A percentile compares a stretch with the other conserved stretches of the same genome.
These are phyloP conservation scores for Peromyscus californicus DNA, from an alignment of 2,113 vertebrate species.

Conservation along the genomic window DNA sequence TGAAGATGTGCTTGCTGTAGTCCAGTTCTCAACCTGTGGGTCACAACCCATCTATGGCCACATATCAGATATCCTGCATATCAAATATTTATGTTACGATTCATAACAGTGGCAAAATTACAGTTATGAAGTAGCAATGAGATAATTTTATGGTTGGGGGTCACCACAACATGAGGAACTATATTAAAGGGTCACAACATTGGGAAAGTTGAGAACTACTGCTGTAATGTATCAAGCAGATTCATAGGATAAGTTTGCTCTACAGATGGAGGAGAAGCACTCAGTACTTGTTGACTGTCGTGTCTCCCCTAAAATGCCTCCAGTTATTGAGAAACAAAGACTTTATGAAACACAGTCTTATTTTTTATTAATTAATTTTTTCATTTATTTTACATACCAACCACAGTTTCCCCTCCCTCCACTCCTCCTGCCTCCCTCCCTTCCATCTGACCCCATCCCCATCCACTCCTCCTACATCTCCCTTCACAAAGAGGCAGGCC, in stretches of 20 bases:
- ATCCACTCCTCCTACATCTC: background rate
- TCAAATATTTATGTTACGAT: background rate
- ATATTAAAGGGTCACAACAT: background rate
- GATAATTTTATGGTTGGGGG: background rate
- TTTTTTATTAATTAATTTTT: background rate
- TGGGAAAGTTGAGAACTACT: background rate
- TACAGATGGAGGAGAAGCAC: background rate
- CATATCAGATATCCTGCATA: background rate
- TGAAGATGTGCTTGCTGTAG: background rate
- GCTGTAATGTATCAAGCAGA: background rate
- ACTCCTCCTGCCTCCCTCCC: background rate
- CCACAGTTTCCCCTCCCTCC: background rate
- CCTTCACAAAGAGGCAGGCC: background rate
- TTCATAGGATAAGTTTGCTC: background rate
- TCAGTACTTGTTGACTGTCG: background rate
- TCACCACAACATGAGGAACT: background rate
- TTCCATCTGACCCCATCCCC: background rate
- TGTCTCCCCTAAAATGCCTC: background rate
- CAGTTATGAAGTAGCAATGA: background rate
- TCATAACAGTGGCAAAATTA: background rate
- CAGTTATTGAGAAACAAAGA: background rate
- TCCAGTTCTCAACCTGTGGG: background rate
- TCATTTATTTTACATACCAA: background rate
- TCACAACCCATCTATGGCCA: background rate
- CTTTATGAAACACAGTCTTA: background rate